phyloP scores from a whole-genome alignment of 2,797 vertebrate species.

The Aeoliscus strigatus region DNA sequence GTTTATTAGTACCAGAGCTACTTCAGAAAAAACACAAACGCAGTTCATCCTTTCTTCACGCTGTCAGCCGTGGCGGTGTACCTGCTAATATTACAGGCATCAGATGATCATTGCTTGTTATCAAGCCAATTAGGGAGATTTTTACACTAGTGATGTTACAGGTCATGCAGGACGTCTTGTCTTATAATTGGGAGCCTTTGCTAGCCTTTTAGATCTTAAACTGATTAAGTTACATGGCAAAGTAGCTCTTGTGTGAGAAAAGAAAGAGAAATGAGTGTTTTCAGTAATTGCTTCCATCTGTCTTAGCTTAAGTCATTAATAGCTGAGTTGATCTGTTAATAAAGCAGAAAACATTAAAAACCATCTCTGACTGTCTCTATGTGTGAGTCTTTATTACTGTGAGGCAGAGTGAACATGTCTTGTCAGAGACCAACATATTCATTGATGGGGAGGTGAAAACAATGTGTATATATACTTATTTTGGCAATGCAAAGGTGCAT shows the following conservation, averaged over 20 bases:
- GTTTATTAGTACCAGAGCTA: no score
- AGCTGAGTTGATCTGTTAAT: constrained; percentile 56
- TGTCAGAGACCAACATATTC: constrained; percentile 32
- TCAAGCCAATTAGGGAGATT: no score
- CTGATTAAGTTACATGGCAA: constrained; percentile 32
- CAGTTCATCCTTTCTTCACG: no score
- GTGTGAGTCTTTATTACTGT: constrained; percentile 55
- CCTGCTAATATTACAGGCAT: no score
- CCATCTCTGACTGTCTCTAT: constrained; percentile 52
- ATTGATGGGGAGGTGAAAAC: constrained; percentile 16
- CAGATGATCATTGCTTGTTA: no score
- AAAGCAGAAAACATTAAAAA: constrained; percentile 57
- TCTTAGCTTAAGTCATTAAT: constrained; percentile 48
- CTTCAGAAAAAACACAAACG: no score
- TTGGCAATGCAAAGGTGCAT: no score
- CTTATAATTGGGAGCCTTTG: constrained; percentile 2
- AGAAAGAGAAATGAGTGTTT: constrained; percentile 17
- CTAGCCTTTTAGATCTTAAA: constrained; percentile 11
- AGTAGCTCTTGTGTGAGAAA: constrained; percentile 21
- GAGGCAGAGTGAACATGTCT: constrained; percentile 25
- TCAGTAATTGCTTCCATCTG: constrained; percentile 37
- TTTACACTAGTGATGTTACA: no score
- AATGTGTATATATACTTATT: no score
- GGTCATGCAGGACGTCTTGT: neutral
- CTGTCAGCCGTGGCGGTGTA: no score